phyloP scores from a whole-genome alignment of 2,113 vertebrate species.

The Lasiurus borealis region DNA sequence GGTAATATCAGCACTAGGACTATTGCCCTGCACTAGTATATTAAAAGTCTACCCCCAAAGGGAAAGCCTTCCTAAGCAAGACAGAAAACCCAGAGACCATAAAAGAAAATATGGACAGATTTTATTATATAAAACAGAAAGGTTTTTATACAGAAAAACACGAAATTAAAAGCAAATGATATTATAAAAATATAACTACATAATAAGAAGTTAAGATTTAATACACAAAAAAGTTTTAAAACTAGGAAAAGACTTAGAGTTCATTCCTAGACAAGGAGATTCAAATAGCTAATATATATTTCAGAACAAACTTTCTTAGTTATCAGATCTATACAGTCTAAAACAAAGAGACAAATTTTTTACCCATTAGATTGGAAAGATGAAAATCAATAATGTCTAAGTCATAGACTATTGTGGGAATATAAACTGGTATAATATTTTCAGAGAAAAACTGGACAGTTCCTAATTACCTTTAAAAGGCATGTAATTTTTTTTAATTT shows the following conservation, averaged over 20 bases:
- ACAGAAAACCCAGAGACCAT: neutral
- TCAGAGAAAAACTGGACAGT: slow-evolving; percentile 60
- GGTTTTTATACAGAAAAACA: neutral
- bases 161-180: slow-evolving; percentile 54
- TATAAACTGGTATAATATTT: slow-evolving; percentile 56
- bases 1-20: neutral
- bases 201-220: slow-evolving; percentile 42
- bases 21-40: neutral
- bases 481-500: neutral
- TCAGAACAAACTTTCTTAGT: slow-evolving; percentile 26
- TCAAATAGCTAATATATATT: slow-evolving; percentile 51
- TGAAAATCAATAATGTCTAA: slow-evolving; percentile 64
- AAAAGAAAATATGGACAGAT: neutral
- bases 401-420: slow-evolving; percentile 60
- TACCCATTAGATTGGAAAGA: slow-evolving; percentile 55
- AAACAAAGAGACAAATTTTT: slow-evolving; percentile 58
- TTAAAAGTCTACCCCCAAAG: neutral
- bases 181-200: slow-evolving; percentile 30
- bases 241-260: neutral
- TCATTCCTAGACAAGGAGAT: slow-evolving; percentile 36
- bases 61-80: neutral
- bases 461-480: slow-evolving; percentile 71
- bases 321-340: slow-evolving; percentile 14
- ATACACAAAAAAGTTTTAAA: slow-evolving; percentile 3
- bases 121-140: slow-evolving; percentile 19